A percentile compares a stretch with the other conserved stretches of the same genome.
Conservation (phyloP, 2,888 invertebrate species). For the Amphimallon solstitiale region DNA sequence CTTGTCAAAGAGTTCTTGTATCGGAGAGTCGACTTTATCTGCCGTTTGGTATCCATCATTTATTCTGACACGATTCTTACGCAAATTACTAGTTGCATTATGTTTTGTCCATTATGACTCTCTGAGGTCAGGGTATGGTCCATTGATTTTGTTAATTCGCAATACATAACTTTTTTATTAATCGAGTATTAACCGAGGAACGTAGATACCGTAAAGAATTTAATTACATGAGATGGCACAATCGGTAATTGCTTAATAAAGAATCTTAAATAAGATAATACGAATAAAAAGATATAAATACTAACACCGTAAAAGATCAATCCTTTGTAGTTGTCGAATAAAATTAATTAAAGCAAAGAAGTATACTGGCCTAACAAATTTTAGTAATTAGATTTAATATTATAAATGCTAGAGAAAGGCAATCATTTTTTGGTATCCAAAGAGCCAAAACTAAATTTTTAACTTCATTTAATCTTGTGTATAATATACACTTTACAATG, state of each 20-base stretch:
- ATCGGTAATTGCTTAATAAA: constrained; percentile 2
- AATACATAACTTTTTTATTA: constrained; percentile 2
- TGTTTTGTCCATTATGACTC: constrained; percentile 23
- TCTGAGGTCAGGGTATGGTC: constrained; percentile 24
- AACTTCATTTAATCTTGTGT: too few species aligned
- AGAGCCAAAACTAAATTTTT: too few species aligned
- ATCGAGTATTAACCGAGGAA: constrained; percentile 2
- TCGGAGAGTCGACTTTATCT: constrained; percentile 6
- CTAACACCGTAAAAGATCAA: background rate
- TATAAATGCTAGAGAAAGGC: too few species aligned
- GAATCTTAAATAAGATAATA: background rate
- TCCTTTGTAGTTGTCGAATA: too few species aligned
- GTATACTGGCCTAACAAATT: too few species aligned
- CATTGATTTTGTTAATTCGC: constrained; percentile 10
- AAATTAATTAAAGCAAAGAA: too few species aligned
- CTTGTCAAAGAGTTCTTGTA: constrained; percentile 22
- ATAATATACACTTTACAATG: too few species aligned
- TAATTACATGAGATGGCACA: constrained; percentile 8
- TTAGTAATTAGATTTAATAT: too few species aligned
- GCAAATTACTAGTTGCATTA: constrained; percentile 23
- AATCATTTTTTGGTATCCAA: too few species aligned
- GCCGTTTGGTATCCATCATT: constrained; percentile 23
- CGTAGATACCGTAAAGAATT: constrained; percentile 15
- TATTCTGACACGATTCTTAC: constrained; percentile 27
- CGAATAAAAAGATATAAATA: background rate